These are phyloP conservation scores for Saccostrea cuccullata DNA, from an alignment of 1,140 invertebrate genomes.

Conservation along the genomic window DNA sequence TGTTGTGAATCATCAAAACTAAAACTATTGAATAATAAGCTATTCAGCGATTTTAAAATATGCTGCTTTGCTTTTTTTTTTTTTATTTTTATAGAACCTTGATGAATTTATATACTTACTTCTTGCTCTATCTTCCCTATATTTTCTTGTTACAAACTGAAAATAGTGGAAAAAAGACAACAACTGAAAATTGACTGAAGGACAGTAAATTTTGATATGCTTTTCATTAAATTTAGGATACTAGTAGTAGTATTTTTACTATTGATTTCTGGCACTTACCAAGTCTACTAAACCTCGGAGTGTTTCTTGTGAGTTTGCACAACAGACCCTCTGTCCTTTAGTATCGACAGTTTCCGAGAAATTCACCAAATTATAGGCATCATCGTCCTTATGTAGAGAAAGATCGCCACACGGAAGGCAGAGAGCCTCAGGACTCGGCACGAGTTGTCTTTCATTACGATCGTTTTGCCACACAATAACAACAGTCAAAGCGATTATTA, in stretches of 20 bases:
- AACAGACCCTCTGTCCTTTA: neutral
- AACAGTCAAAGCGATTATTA: constrained; percentile 34
- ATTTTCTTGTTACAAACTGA: constrained; percentile 1
- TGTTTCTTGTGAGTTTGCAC: neutral
- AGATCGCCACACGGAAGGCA: constrained; percentile 23
- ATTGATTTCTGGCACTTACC: too few species aligned
- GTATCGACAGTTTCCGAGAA: neutral
- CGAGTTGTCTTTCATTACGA: neutral
- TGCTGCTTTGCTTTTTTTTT: too few species aligned
- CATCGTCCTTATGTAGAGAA: constrained; percentile 35
- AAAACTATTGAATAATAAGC: too few species aligned
- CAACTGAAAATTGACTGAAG: too few species aligned
- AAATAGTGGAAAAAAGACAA: constrained; percentile 2
- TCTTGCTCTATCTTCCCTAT: neutral
- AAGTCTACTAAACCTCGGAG: neutral
- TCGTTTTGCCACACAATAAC: constrained; percentile 35
- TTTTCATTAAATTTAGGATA: too few species aligned
- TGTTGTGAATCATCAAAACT: too few species aligned
- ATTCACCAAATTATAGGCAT: neutral
- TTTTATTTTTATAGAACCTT: too few species aligned
- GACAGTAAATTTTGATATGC: too few species aligned
- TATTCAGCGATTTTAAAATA: too few species aligned
- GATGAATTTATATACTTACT: neutral
- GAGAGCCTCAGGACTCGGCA: neutral
- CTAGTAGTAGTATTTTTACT: too few species aligned